phyloP scores from a whole-genome alignment of 2,888 invertebrate species.

The Caenorhabditis sp. region DNA sequence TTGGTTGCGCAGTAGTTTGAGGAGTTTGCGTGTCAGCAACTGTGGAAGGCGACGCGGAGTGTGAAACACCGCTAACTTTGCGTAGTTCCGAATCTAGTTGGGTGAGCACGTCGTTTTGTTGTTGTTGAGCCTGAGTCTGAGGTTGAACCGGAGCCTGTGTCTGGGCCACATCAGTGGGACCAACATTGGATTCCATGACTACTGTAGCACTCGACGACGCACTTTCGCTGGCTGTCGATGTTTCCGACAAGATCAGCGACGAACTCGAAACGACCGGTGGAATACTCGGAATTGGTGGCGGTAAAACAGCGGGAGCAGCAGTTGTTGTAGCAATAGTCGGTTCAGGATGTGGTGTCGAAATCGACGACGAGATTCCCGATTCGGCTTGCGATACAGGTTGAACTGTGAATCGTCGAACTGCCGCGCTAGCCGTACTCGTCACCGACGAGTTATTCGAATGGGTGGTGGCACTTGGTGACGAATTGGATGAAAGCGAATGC shows the following conservation, averaged over 20 bases:
- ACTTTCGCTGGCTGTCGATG: conserved; percentile 7
- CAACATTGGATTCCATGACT: not conserved
- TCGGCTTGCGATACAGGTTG: conserved; percentile 44
- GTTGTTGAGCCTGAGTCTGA: not conserved
- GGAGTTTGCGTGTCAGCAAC: conserved; percentile 26
- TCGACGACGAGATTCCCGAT: conserved; percentile 48
- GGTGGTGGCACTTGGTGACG: conserved; percentile 51
- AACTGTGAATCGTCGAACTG: conserved; percentile 47
- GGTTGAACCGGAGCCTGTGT: not conserved
- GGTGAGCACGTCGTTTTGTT: conserved; percentile 22
- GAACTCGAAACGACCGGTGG: conserved; percentile 25
- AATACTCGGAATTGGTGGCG: conserved; percentile 38
- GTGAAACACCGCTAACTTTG: conserved; percentile 38
- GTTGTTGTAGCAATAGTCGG: not conserved
- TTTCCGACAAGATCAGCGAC: not conserved
- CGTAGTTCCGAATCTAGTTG: conserved; percentile 35
- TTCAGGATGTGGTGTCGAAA: conserved; percentile 43
- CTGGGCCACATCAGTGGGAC: not conserved
- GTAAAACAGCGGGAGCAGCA: not conserved
- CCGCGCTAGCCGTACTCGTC: conserved; percentile 34
- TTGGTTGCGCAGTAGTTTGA: not conserved
- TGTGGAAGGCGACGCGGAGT: conserved; percentile 37
- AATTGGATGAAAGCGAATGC: conserved; percentile 43
- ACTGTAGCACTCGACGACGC: conserved; percentile 21
- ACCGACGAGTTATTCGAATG: conserved; percentile 54